Evolutionary conservation across 2,797 vertebrate genomes (phyloP), one percentile per base, ranked within the genome.

Genomic region (Acridotheres tristis): DNA sequence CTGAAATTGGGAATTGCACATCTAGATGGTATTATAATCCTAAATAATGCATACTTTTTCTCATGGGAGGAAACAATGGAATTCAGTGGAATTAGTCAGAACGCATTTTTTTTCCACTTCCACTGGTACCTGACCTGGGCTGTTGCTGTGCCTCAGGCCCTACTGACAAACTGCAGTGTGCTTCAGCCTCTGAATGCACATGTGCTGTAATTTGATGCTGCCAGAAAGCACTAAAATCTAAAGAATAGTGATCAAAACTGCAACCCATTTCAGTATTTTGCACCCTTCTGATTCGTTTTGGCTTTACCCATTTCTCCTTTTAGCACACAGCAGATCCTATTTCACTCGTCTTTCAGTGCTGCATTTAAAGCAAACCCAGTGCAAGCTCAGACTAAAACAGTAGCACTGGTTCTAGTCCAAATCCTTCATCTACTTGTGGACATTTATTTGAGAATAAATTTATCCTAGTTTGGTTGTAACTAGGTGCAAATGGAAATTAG

Each of bases 1-100:
- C 25, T 73, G 50, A 59, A 85, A 68, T 19, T 13, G 14, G 32
- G 25, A 87, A 62, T 85, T 86, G 30, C 50, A 8, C 5, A 14
- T 42, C 57, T 90, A 69, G 42, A 17, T 93, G 42, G 14, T 87
- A 36, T 81, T 67, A 45, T 11, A 75, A 75, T 54, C 5, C 45
- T 84, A 77, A 77, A 65, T 71, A 77, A 65, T 79, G 42, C 72
- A 73, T 76, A 12, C 9, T 62, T 79, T 76, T 89, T 75, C n/a
- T 82, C 29, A 27, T 47, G 26, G 57, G n/a, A 51, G 21, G 40
- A 73, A 86, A 36, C 43, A 82, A 32, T 62, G 50, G 40, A 63
- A 72, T 90, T 82, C 61, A 72, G 7, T 77, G 58, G 72, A 82
- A 79, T 90, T 85, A 83, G 65, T 83, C 86, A 77, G 79, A 89